Evolutionary conservation across 1,140 invertebrate genomes (phyloP).

Genomic region (Caenorhabditis remanei): DNA sequence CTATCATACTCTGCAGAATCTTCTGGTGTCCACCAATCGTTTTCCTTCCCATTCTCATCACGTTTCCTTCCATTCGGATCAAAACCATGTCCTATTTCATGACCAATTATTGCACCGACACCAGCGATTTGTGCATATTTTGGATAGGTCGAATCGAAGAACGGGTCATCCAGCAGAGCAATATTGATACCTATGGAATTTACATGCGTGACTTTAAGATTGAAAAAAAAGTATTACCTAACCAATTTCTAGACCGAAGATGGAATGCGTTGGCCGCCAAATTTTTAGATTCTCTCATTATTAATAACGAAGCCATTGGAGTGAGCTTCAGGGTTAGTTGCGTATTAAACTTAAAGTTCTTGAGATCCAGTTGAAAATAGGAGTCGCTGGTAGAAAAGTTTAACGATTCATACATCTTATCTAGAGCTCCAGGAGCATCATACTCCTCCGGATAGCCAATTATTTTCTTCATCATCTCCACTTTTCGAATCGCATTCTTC

Average conservation of each 20-base stretch:
- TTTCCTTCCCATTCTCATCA: neutral
- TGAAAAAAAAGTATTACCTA: too few species aligned
- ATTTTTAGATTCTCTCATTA: too few species aligned
- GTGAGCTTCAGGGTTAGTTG: too few species aligned
- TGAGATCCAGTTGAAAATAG: too few species aligned
- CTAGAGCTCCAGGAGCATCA: neutral
- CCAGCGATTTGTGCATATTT: neutral
- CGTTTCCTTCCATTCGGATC: neutral
- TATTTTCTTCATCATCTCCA: neutral
- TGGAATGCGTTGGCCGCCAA: too few species aligned
- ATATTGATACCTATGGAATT: too few species aligned
- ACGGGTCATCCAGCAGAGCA: neutral
- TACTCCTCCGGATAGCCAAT: neutral
- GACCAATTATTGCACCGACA: neutral
- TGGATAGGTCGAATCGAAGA: neutral
- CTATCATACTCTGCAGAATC: neutral
- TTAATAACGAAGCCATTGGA: too few species aligned
- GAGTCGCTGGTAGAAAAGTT: too few species aligned
- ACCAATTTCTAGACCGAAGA: too few species aligned
- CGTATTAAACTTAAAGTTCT: too few species aligned
- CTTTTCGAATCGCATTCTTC: neutral
- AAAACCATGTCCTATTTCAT: slow-evolving; percentile 10
- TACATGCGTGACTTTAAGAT: too few species aligned
- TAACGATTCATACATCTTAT: neutral
- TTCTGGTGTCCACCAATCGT: neutral